These are phyloP conservation scores for Pseudocheirus occidentalis DNA, from an alignment of 2,797 vertebrate genomes.

Conservation along the genomic window DNA sequence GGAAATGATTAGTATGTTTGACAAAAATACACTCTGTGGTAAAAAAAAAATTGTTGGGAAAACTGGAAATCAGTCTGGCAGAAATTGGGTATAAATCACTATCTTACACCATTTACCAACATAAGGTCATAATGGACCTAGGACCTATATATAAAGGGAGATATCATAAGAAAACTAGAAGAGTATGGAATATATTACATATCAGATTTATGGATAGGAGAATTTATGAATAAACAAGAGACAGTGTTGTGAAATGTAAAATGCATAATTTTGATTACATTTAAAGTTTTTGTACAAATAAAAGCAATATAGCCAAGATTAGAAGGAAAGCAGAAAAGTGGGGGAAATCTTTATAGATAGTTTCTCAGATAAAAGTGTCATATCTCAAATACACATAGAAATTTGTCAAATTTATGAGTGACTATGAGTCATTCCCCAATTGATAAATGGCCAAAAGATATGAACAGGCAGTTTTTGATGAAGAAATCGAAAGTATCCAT, in stretches of 20 bases:
- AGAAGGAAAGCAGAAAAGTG: not conserved
- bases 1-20: not conserved
- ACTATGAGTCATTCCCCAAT: not conserved
- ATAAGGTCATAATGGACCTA: not conserved
- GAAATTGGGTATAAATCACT: not conserved
- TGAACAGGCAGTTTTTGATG: not conserved
- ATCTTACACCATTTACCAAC: not conserved
- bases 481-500: not conserved
- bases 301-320: not conserved
- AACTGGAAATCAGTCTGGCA: not conserved
- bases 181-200: not conserved
- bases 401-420: not conserved
- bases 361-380: not conserved
- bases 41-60: not conserved
- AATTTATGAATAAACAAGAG: not conserved
- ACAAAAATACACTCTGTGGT: not conserved
- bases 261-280: not conserved
- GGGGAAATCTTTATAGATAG: not conserved
- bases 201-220: not conserved
- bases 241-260: not conserved
- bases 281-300: not conserved
- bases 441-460: not conserved
- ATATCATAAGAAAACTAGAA: not conserved
- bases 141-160: not conserved
- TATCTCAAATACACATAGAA: not conserved